A percentile compares a stretch with the other conserved stretches of the same genome.
Conservation (phyloP, 2,113 vertebrate species). For the Gadus macrocephalus region DNA sequence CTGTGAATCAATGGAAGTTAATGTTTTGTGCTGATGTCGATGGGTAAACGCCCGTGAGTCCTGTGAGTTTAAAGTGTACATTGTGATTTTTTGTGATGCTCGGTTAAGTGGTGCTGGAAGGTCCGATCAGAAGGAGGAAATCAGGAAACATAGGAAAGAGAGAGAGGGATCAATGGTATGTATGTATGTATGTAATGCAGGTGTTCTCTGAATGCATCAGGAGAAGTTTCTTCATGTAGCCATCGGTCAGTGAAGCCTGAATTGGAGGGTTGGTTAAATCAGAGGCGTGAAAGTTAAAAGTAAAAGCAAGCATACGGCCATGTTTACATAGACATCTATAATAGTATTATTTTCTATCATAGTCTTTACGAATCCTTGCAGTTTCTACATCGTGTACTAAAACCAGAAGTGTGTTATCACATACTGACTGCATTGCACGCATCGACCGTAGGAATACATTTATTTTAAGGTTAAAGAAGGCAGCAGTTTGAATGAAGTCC, state of each 20-base stretch:
- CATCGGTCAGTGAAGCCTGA: background rate
- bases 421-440: no score
- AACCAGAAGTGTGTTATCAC: no score
- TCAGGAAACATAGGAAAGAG: background rate
- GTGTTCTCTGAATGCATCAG: background rate
- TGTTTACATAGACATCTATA: constrained; percentile 36
- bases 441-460: no score
- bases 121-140: constrained; percentile 7
- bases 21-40: constrained; percentile 20
- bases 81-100: constrained; percentile 24
- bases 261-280: constrained; percentile 13
- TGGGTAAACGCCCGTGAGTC: constrained; percentile 2
- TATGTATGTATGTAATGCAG: background rate
- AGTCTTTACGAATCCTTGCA: background rate
- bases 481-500: no score
- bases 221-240: background rate
- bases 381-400: no score
- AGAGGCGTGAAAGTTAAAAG: constrained; percentile 17
- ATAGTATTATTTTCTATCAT: constrained; percentile 1
- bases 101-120: constrained; percentile 6
- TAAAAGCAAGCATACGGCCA: constrained; percentile 20
- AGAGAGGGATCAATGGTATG: background rate
- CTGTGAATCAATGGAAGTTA: constrained; percentile 5
- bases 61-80: constrained; percentile 4
- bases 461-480: no score